phyloP scores from a whole-genome alignment of 1,140 invertebrate genomes.

The Rhizoglyphus robini region DNA sequence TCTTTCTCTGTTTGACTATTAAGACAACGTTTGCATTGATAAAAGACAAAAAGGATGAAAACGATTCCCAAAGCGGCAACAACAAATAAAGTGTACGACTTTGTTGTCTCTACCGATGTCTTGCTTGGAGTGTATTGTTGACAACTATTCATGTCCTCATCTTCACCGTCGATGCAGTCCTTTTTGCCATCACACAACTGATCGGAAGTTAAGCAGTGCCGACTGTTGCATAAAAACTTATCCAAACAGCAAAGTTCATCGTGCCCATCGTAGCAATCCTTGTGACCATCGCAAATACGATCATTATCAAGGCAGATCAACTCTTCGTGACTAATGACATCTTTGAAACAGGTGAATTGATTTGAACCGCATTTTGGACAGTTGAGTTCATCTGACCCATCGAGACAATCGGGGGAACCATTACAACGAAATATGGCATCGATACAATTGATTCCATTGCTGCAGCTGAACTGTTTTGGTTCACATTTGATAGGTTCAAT shows the following conservation, averaged over 20 bases:
- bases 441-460: conserved; percentile 51
- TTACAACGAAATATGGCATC: conserved; percentile 86
- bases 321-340: conserved; percentile 35
- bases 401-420: conserved; percentile 75
- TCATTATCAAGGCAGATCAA: conserved; percentile 73
- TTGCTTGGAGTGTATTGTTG: not conserved
- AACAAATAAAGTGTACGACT: not conserved
- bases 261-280: conserved; percentile 85
- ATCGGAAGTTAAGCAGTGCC: conserved; percentile 35
- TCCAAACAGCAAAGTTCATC: conserved; percentile 56
- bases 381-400: conserved; percentile 74
- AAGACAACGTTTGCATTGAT: not conserved
- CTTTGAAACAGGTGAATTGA: conserved; percentile 43
- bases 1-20: not conserved
- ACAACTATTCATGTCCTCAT: conserved; percentile 54
- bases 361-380: conserved; percentile 37
- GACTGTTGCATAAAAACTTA: conserved; percentile 28
- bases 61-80: not conserved
- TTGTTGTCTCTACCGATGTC: not conserved
- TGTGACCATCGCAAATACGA: conserved; percentile 84
- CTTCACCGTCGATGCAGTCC: conserved; percentile 77
- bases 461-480: conserved; percentile 57
- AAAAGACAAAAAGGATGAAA: conserved; percentile 4
- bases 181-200: conserved; percentile 67
- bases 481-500: conserved; percentile 52